These are phyloP conservation scores for Ploceus nigricollis DNA, from an alignment of 2,113 vertebrate genomes.

Conservation along the genomic window DNA sequence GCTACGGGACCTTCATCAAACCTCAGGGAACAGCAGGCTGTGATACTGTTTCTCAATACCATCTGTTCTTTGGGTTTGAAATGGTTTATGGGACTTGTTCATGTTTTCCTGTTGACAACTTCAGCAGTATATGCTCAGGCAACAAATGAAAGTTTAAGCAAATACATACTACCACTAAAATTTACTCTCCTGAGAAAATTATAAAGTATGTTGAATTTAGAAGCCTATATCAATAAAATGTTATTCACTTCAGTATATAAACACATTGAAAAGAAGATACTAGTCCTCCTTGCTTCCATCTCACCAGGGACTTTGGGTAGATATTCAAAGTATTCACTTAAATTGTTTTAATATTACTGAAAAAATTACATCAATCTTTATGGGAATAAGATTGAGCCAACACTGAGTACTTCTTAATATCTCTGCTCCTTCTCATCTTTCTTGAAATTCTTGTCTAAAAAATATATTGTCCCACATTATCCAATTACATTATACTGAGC, in stretches of 20 bases:
- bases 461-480: neutral
- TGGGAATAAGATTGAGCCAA: neutral
- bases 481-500: neutral
- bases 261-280: neutral
- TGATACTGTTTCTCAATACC: neutral
- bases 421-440: neutral
- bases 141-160: neutral
- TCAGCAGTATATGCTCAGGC: constrained; percentile 1
- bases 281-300: neutral
- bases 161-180: neutral
- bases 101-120: neutral
- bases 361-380: neutral
- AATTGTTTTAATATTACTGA: neutral
- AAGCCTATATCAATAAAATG: neutral
- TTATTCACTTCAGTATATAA: neutral
- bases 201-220: neutral
- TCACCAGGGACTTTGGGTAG: neutral
- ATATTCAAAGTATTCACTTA: neutral
- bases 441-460: neutral
- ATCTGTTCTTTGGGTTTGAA: constrained; percentile 54
- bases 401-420: neutral
- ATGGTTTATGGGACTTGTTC: constrained; percentile 28
- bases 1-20: constrained; percentile 1
- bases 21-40: constrained; percentile 24
- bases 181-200: neutral